phyloP scores from a whole-genome alignment of 2,888 invertebrate species.

The Alsophila aescularia region DNA sequence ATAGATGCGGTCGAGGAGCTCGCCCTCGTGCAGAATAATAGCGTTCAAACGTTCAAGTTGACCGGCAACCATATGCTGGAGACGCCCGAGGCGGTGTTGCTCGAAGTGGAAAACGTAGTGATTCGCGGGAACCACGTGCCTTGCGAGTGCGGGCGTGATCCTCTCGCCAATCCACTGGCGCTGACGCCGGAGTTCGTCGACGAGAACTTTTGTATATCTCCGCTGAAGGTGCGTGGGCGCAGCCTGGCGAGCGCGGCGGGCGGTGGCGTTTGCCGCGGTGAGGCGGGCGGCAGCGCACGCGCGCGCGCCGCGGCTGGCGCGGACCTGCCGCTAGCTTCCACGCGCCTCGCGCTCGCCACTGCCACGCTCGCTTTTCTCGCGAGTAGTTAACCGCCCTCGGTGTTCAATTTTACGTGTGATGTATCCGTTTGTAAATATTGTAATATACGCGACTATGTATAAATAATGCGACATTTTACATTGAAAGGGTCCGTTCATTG shows the following conservation, averaged over 20 bases:
- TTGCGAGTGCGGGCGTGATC: constrained; percentile 93
- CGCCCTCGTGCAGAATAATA: constrained; percentile 88
- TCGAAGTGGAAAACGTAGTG: constrained; percentile 88
- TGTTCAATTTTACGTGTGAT: constrained; percentile 69
- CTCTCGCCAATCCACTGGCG: constrained; percentile 90
- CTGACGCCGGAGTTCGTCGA: constrained; percentile 87
- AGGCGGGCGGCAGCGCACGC: constrained; percentile 68
- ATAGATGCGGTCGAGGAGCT: constrained; percentile 92
- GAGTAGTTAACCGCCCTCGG: constrained; percentile 71
- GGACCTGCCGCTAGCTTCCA: constrained; percentile 49
- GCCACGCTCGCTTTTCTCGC: constrained; percentile 67
- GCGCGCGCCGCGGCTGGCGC: constrained; percentile 62
- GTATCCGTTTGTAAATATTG: constrained; percentile 80
- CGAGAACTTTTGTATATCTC: constrained; percentile 94
- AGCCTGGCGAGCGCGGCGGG: constrained; percentile 85
- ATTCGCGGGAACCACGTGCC: constrained; percentile 93
- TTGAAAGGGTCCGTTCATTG: constrained; percentile 82
- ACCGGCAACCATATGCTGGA: constrained; percentile 94
- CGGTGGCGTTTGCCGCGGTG: constrained; percentile 69
- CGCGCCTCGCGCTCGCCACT: constrained; percentile 57
- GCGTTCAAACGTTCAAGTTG: constrained; percentile 88
- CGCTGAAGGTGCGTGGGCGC: constrained; percentile 91
- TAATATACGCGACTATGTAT: constrained; percentile 71
- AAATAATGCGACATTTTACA: constrained; percentile 79
- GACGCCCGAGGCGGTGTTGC: constrained; percentile 89